Evolutionary conservation across 1,140 invertebrate genomes (phyloP).

Genomic region (Drosophila albomicans): DNA sequence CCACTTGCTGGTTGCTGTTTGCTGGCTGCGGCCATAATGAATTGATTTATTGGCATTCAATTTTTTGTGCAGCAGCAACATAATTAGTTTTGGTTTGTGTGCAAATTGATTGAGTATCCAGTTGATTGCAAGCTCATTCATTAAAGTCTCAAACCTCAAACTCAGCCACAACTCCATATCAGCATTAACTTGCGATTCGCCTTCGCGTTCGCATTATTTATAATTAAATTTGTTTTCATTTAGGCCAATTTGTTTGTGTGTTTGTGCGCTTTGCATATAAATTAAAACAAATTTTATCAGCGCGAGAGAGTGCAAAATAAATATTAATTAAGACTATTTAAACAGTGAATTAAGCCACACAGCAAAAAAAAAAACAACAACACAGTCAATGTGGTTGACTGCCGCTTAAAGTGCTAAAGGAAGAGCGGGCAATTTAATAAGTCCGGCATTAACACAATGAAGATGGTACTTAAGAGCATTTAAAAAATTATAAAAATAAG

Average conservation of each 20-base stretch:
- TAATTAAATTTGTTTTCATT: slow-evolving; percentile 67
- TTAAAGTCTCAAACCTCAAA: slow-evolving; percentile 11
- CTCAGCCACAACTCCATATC: not conserved
- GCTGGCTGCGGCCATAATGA: slow-evolving; percentile 47
- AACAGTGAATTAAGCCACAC: slow-evolving; percentile 5
- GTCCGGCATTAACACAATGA: not conserved
- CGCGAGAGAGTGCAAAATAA: slow-evolving; percentile 19
- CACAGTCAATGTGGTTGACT: not conserved
- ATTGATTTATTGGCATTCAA: slow-evolving; percentile 74
- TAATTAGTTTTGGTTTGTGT: slow-evolving; percentile 66
- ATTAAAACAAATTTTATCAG: slow-evolving; percentile 21
- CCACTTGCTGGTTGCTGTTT: not conserved
- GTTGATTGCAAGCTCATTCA: slow-evolving; percentile 52
- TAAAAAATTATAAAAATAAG: not conserved
- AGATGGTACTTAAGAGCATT: not conserved
- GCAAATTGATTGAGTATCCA: slow-evolving; percentile 69
- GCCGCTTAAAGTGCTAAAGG: not conserved
- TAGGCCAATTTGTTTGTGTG: slow-evolving; percentile 43
- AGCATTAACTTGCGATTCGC: not conserved
- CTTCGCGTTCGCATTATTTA: slow-evolving; percentile 42
- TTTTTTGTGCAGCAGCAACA: slow-evolving; percentile 47
- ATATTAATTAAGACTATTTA: slow-evolving; percentile 28
- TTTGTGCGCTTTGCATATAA: slow-evolving; percentile 24
- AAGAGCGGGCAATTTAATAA: not conserved
- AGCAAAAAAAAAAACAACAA: not conserved